These are phyloP conservation scores for Epirrhoe tristata DNA, from an alignment of 2,888 invertebrate genomes.

Conservation along the genomic window DNA sequence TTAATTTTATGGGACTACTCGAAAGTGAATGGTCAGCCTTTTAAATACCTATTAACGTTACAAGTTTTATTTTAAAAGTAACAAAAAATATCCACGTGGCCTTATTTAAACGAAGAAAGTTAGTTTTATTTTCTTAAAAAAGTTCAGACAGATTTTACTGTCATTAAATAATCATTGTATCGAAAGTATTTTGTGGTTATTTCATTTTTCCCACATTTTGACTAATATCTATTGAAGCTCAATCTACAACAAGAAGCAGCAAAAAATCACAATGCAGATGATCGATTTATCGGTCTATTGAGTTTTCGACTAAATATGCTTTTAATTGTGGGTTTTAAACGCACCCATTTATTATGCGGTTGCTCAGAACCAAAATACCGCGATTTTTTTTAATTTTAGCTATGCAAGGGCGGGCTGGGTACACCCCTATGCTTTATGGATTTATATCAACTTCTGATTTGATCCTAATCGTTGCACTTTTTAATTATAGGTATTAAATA, in stretches of 20 bases:
- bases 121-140: not conserved
- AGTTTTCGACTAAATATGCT: constrained; percentile 68
- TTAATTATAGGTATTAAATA: constrained; percentile 69
- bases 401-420: constrained; percentile 59
- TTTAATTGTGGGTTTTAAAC: constrained; percentile 71
- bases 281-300: constrained; percentile 74
- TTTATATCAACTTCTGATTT: constrained; percentile 72
- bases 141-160: not conserved
- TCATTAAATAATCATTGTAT: not conserved
- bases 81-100: constrained; percentile 27
- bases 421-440: constrained; percentile 61
- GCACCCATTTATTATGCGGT: constrained; percentile 74
- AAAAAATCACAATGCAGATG: constrained; percentile 54
- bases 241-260: constrained; percentile 13
- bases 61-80: constrained; percentile 45
- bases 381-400: constrained; percentile 52
- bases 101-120: not conserved
- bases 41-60: constrained; percentile 52
- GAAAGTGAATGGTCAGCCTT: constrained; percentile 62
- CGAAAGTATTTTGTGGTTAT: not conserved
- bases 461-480: constrained; percentile 60
- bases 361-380: constrained; percentile 76
- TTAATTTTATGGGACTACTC: constrained; percentile 71
- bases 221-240: constrained; percentile 20
- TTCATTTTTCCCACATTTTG: constrained; percentile 22